Percentiles rank a stretch among this genome's conserved stretches.
These are phyloP conservation scores for Coenonympha glycerion DNA, from an alignment of 2,888 invertebrate genomes.

Conservation along the genomic window DNA sequence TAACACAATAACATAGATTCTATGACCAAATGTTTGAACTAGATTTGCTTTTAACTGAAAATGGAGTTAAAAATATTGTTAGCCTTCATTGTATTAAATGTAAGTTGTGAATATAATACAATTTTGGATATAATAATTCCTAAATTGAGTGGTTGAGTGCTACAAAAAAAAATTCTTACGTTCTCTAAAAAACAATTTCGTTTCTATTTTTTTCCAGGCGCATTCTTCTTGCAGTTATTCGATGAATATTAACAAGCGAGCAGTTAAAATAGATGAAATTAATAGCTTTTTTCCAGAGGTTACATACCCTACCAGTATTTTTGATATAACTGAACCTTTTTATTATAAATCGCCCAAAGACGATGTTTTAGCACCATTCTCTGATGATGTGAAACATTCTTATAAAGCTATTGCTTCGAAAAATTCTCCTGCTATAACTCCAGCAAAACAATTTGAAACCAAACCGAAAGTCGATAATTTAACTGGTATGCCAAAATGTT, in stretches of 20 bases:
- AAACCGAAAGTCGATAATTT: background rate
- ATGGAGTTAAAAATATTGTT: constrained; percentile 7
- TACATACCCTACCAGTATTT: constrained; percentile 35
- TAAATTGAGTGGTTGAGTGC: too few species aligned
- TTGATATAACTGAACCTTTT: constrained; percentile 47
- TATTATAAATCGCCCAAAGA: constrained; percentile 38
- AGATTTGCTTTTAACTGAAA: background rate
- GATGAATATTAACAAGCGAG: background rate
- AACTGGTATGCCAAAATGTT: background rate
- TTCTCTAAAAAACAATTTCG: background rate
- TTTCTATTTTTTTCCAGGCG: background rate
- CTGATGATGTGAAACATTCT: constrained; percentile 42
- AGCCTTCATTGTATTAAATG: background rate
- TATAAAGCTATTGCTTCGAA: constrained; percentile 31
- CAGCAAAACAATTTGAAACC: constrained; percentile 3
- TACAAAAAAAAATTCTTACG: background rate
- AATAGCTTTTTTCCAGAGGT: constrained; percentile 32
- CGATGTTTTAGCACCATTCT: constrained; percentile 40
- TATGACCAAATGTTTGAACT: background rate
- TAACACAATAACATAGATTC: background rate
- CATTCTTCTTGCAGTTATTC: background rate
- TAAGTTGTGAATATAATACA: background rate
- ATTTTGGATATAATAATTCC: background rate
- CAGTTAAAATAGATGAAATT: background rate
- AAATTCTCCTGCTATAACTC: constrained; percentile 2